A percentile compares a stretch with the other conserved stretches of the same genome.
Conservation (phyloP, 2,113 vertebrate species). For the Myotis lucifugus region DNA sequence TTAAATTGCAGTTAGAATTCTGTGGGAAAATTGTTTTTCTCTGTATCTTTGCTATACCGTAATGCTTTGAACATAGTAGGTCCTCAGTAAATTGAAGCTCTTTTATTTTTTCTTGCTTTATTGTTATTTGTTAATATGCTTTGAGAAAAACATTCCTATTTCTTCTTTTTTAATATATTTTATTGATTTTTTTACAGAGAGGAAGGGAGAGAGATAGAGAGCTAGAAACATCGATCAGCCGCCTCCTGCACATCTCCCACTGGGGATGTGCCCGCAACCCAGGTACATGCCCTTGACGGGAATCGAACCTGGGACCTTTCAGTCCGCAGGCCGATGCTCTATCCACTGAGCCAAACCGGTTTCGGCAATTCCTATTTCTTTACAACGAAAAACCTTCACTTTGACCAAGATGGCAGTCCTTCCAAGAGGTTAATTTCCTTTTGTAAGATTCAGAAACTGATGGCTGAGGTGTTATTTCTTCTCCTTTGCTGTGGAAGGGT, state of each 20-base stretch:
- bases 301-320: too few species aligned
- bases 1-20: neutral
- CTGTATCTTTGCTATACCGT: neutral
- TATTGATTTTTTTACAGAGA: too few species aligned
- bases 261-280: too few species aligned
- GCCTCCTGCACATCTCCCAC: too few species aligned
- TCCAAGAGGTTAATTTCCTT: conserved; percentile 55
- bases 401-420: neutral
- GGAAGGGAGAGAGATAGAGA: too few species aligned
- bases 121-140: neutral
- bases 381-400: neutral
- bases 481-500: conserved; percentile 31
- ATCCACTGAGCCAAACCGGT: too few species aligned
- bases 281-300: too few species aligned
- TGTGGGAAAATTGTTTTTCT: neutral
- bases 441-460: conserved; percentile 30
- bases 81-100: neutral
- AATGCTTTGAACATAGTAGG: neutral
- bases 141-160: conserved; percentile 10
- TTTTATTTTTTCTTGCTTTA: neutral
- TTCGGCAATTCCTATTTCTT: too few species aligned
- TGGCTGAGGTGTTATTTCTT: conserved; percentile 47
- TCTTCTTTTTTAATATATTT: too few species aligned
- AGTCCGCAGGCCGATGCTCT: too few species aligned
- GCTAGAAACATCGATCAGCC: too few species aligned